Evolutionary conservation across 64 coral and sea anemone species (phyloP).

Genomic region (Stichodactyla mertensii): DNA sequence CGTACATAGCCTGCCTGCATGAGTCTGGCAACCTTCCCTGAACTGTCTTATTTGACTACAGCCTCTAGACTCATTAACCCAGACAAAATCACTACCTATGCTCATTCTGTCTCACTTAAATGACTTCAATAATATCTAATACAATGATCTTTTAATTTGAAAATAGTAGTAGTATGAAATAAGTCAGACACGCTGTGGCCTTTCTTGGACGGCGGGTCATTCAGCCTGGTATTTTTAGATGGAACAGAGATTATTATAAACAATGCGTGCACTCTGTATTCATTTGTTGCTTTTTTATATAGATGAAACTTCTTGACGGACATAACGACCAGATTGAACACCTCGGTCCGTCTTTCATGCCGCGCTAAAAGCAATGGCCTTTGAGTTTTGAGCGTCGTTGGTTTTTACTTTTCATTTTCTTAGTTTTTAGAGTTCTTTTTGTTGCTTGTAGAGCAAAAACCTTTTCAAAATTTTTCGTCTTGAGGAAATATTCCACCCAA

Average conservation of each 20-base stretch:
- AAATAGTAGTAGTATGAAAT: no score
- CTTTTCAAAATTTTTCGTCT: no score
- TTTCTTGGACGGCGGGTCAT: no score
- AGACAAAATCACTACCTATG: neutral
- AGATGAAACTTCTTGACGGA: neutral
- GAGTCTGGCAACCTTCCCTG: neutral
- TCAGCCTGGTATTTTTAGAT: neutral
- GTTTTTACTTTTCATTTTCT: neutral
- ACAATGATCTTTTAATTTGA: neutral
- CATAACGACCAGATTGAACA: neutral
- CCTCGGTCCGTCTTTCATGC: neutral
- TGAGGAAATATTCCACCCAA: no score
- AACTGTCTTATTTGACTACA: neutral
- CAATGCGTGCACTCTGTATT: neutral
- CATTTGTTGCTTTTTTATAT: neutral
- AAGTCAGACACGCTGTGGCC: no score
- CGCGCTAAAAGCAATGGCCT: neutral
- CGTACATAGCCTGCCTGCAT: neutral
- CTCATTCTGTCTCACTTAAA: neutral
- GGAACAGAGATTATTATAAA: neutral
- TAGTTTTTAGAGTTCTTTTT: neutral
- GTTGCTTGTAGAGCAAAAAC: neutral
- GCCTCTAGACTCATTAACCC: neutral
- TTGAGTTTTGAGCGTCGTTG: neutral
- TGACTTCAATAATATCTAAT: neutral